Evolutionary conservation across 2,797 vertebrate genomes (phyloP).

Genomic region (Oryzias sinensis): DNA sequence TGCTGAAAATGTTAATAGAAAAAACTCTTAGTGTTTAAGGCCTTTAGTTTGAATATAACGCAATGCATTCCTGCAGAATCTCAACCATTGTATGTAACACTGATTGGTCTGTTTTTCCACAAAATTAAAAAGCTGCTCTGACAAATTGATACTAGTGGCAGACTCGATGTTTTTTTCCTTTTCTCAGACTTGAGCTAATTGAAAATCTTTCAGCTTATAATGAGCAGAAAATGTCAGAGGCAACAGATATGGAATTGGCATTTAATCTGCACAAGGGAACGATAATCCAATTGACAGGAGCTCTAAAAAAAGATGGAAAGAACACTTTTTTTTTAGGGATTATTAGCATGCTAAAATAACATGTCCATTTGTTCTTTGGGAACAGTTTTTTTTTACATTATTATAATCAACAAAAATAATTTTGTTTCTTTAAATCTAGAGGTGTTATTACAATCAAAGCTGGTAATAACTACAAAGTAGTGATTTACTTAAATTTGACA

Average conservation of each 20-base stretch:
- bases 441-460: no score
- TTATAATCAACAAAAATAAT: no score
- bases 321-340: slow-evolving; percentile 14
- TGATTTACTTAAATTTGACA: no score
- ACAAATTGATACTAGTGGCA: slow-evolving; percentile 45
- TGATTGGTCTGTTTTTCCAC: slow-evolving; percentile 27
- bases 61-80: slow-evolving; percentile 6
- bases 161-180: slow-evolving; percentile 61
- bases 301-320: slow-evolving; percentile 44
- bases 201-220: slow-evolving; percentile 71
- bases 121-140: slow-evolving; percentile 30
- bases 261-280: slow-evolving; percentile 61
- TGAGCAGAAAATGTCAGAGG: slow-evolving; percentile 74
- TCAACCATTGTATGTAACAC: slow-evolving; percentile 10
- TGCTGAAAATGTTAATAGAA: background rate
- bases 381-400: no score
- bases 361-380: background rate
- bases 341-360: slow-evolving; percentile 30
- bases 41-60: slow-evolving; percentile 9
- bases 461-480: no score
- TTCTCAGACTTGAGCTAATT: slow-evolving; percentile 63
- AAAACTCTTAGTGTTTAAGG: slow-evolving; percentile 13
- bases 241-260: slow-evolving; percentile 68
- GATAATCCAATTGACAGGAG: slow-evolving; percentile 52
- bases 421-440: no score